phyloP scores from a whole-genome alignment of 2,888 invertebrate species.

The Megalurothrips usitatus region DNA sequence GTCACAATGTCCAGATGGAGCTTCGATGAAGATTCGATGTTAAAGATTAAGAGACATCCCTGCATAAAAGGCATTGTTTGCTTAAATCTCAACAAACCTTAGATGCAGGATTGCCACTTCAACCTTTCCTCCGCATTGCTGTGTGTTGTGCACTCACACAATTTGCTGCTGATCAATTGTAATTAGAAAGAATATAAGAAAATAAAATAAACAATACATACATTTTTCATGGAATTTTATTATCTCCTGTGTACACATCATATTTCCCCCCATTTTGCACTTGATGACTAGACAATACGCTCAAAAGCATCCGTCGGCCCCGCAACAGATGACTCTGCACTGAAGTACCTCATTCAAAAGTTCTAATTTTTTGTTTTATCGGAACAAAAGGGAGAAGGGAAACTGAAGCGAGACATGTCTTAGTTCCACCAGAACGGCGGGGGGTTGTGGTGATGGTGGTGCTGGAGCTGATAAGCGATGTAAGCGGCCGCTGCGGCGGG shows the following conservation, averaged over 20 bases:
- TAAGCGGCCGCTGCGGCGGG: neutral
- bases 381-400: neutral
- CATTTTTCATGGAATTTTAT: neutral
- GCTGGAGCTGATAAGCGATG: neutral
- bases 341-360: too few relatives aligned
- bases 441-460: constrained; percentile 1
- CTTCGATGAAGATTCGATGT: too few relatives aligned
- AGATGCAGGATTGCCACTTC: neutral
- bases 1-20: too few relatives aligned
- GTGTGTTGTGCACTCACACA: neutral
- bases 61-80: constrained; percentile 16
- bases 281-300: constrained; percentile 1
- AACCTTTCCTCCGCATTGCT: neutral
- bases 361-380: neutral
- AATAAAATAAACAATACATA: neutral
- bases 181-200: neutral
- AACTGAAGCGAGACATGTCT: neutral
- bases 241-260: neutral
- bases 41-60: neutral
- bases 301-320: neutral
- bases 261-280: neutral
- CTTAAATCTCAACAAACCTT: constrained; percentile 14
- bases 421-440: neutral
- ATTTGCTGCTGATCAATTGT: neutral
- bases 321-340: too few relatives aligned